Conservation (phyloP, 2,113 vertebrate species). For the Paramisgurnus dabryanus region DNA sequence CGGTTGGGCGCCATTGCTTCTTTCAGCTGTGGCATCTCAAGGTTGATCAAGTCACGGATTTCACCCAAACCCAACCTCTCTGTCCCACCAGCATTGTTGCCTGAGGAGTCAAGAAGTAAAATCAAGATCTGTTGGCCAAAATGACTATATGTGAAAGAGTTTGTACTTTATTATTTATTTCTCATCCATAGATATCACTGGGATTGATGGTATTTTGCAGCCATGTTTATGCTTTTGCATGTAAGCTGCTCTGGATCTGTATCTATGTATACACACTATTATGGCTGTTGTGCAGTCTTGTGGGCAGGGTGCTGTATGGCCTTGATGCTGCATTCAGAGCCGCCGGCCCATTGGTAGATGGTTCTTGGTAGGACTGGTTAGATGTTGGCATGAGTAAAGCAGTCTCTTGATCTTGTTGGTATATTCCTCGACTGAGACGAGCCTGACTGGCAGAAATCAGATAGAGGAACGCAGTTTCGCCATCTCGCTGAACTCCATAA, state of each 20-base stretch:
- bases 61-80: slow-evolving; percentile 53
- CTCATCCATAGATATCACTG: too few relatives aligned
- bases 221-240: too few relatives aligned
- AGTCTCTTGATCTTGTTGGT: slow-evolving; percentile 78
- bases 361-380: background rate
- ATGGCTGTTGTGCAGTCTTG: slow-evolving; percentile 56
- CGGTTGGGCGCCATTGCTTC: slow-evolving; percentile 36
- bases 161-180: too few relatives aligned
- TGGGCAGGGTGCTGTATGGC: slow-evolving; percentile 75
- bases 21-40: slow-evolving; percentile 65
- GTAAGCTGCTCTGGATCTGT: background rate
- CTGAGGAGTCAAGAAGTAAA: slow-evolving; percentile 36
- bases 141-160: too few relatives aligned
- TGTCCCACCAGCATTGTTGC: slow-evolving; percentile 43
- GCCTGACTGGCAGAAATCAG: slow-evolving; percentile 80
- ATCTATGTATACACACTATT: slow-evolving; percentile 62
- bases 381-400: slow-evolving; percentile 57
- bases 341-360: slow-evolving; percentile 53
- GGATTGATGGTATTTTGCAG: background rate
- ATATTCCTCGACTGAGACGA: slow-evolving; percentile 72
- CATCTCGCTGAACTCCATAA: slow-evolving; percentile 82
- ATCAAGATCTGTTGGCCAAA: background rate
- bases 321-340: slow-evolving; percentile 57
- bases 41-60: slow-evolving; percentile 58
- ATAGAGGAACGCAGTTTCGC: slow-evolving; percentile 88